These are phyloP conservation scores for Eilema griseolum DNA, from an alignment of 2,888 invertebrate species.

Conservation along the genomic window DNA sequence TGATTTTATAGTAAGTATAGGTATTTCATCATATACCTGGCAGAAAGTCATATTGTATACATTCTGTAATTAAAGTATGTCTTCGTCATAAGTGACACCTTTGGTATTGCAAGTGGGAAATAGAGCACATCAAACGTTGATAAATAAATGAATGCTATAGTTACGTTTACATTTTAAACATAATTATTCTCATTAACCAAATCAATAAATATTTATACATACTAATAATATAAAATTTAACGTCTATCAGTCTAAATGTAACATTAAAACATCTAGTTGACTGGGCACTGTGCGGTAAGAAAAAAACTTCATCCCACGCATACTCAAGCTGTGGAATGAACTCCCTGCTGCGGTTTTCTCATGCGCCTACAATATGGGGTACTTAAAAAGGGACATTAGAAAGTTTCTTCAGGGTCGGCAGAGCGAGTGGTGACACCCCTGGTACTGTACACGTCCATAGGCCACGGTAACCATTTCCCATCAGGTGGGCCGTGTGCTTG, in stretches of 20 bases:
- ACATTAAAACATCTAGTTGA: background rate
- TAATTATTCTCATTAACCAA: background rate
- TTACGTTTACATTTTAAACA: background rate
- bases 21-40: slow-evolving; percentile 1
- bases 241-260: background rate
- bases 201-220: background rate
- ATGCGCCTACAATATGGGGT: no score
- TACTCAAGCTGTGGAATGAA: no score
- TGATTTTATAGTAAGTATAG: slow-evolving; percentile 5
- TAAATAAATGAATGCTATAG: background rate
- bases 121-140: background rate
- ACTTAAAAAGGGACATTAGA: no score
- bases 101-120: background rate
- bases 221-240: background rate
- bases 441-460: no score
- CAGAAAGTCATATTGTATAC: slow-evolving; percentile 2
- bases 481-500: no score
- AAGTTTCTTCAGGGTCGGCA: no score
- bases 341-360: no score
- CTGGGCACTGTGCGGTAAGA: no score
- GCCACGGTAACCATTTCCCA: no score
- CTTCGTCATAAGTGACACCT: background rate
- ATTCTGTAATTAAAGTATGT: background rate
- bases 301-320: no score
- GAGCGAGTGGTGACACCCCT: no score